phyloP scores from a whole-genome alignment of 1,140 invertebrate genomes.

The Lasioglossum albipes region DNA sequence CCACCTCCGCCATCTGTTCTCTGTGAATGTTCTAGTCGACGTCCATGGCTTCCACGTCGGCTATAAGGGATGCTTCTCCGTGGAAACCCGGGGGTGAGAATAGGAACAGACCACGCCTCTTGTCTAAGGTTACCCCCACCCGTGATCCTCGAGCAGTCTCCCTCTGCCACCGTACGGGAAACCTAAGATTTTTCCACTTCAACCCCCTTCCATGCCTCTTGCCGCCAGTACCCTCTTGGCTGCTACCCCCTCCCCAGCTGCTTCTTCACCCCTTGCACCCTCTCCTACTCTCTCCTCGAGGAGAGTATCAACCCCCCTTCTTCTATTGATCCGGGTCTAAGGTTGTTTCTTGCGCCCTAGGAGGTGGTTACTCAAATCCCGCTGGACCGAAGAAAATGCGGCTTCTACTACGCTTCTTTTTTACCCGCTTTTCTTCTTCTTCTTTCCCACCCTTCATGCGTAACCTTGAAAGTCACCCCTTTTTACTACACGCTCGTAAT shows the following conservation, averaged over 20 bases:
- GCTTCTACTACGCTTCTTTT: slow-evolving; percentile 14
- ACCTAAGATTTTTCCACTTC: slow-evolving; percentile 78
- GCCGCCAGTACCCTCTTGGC: slow-evolving; percentile 56
- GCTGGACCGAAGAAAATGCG: slow-evolving; percentile 50
- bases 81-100: slow-evolving; percentile 64
- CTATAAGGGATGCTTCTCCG: slow-evolving; percentile 66
- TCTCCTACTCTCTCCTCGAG: slow-evolving; percentile 63
- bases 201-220: slow-evolving; percentile 56
- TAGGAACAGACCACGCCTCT: slow-evolving; percentile 77
- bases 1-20: slow-evolving; percentile 50
- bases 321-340: slow-evolving; percentile 78
- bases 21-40: slow-evolving; percentile 56
- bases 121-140: slow-evolving; percentile 79
- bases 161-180: slow-evolving; percentile 55
- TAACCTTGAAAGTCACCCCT: slow-evolving; percentile 56
- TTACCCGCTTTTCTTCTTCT: slow-evolving; percentile 18
- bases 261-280: slow-evolving; percentile 45
- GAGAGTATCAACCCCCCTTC: slow-evolving; percentile 58
- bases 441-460: slow-evolving; percentile 31
- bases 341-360: slow-evolving; percentile 75
- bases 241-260: slow-evolving; percentile 49
- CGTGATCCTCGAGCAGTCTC: slow-evolving; percentile 50
- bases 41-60: slow-evolving; percentile 59
- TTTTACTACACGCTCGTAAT: slow-evolving; percentile 22
- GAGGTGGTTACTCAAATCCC: slow-evolving; percentile 53